Base-by-base conservation (phyloP, 2,888 invertebrate species). In the Chironomus tentans region DNA sequence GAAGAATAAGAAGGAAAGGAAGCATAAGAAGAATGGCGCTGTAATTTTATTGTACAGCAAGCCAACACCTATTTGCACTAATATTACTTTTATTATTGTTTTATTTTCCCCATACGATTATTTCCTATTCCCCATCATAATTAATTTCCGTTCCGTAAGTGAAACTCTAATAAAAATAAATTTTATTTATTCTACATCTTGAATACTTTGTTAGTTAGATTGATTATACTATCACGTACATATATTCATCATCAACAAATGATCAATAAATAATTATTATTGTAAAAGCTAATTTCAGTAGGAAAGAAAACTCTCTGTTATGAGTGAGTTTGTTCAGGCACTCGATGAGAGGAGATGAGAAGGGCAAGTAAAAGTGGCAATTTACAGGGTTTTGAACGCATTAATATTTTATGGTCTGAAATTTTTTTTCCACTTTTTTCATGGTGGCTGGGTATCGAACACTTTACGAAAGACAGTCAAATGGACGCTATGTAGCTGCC, bases 231-330 rank as follows among this genome's bases (percentile, higher is more conserved):
- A 13, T 65, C 65, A 65, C 65, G 65, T 65, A 65, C 22, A 65
- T 22, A 24, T 21, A 65, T 65, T 21, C 65, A 65, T 65, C 46
- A 74, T 74, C 74, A 74, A 74, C 74, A 74, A 74, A 62, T 74
- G 74, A 74, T 74, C 72, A 72, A 74, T 74, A 65, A 68, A 74
- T 74, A 74, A 74, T 68, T 74, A 68, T 48, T 47, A 68, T 46
- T 65, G 21, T 21, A 24, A 56, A 21, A 73, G 62, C 72, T 73
- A 73, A 73, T 73, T 73, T 74, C 68, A 62, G 28, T 24, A 70
- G 50, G 5, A 70, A 48, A 28, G n/a, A 50, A n/a, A 50, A 15
- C 18, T 56, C 56, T 56, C 56, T 56, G 56, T 15, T 56, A n/a
- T 15, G 4, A 56, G 56, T 15, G 56, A 56, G 56, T 56, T 56